phyloP scores from a whole-genome alignment of 1,140 invertebrate genomes.

The Trichogramma pretiosum region DNA sequence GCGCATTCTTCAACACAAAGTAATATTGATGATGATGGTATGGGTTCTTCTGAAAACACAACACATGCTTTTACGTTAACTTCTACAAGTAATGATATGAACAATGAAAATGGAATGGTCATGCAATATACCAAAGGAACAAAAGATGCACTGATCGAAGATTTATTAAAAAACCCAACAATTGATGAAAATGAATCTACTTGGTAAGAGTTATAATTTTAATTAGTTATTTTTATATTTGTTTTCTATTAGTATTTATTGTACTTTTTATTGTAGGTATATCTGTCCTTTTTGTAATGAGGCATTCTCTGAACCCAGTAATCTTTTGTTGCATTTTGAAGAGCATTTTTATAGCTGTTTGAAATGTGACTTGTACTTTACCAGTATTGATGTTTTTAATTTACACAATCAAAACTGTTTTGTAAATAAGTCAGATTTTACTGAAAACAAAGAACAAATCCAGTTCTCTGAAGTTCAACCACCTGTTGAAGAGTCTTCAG shows the following conservation, averaged over 20 bases:
- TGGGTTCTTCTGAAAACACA: slow-evolving; percentile 17
- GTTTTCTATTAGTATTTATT: too few relatives aligned
- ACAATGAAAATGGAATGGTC: slow-evolving; percentile 24
- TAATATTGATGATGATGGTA: slow-evolving; percentile 17
- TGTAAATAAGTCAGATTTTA: slow-evolving; percentile 16
- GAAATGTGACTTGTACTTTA: slow-evolving; percentile 41
- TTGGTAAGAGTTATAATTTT: slow-evolving; percentile 30
- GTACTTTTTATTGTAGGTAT: slow-evolving; percentile 5
- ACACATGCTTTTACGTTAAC: slow-evolving; percentile 24
- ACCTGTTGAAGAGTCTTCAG: slow-evolving; percentile 21
- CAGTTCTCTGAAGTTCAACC: slow-evolving; percentile 16
- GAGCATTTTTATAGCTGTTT: slow-evolving; percentile 45
- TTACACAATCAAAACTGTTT: slow-evolving; percentile 39
- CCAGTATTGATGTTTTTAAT: slow-evolving; percentile 39
- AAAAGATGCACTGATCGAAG: slow-evolving; percentile 34
- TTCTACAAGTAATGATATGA: slow-evolving; percentile 31
- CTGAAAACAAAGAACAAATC: slow-evolving; percentile 17
- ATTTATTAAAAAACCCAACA: slow-evolving; percentile 34
- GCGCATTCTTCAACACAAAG: slow-evolving; percentile 16
- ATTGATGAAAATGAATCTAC: slow-evolving; percentile 34
- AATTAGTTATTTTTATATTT: not conserved
- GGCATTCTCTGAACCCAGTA: slow-evolving; percentile 39
- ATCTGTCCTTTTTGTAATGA: slow-evolving; percentile 50
- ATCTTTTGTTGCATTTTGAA: slow-evolving; percentile 43
- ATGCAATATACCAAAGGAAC: slow-evolving; percentile 35